Conservation (phyloP, 2,797 vertebrate species). For the Takifugu ocellatus region DNA sequence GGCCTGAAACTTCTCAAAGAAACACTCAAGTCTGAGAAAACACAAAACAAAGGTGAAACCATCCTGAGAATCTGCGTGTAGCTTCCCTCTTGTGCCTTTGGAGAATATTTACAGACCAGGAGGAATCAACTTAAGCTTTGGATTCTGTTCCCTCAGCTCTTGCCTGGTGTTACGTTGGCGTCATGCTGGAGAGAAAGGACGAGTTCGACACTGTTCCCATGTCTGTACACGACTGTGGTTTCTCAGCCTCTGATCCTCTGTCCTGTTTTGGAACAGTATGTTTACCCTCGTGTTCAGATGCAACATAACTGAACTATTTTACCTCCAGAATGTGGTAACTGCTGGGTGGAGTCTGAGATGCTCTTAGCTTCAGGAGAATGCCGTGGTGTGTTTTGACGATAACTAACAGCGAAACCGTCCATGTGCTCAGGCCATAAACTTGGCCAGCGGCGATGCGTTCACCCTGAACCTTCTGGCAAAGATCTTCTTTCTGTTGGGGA, state of each 20-base stretch:
- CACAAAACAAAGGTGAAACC: conserved; percentile 74
- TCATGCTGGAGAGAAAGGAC: conserved; percentile 82
- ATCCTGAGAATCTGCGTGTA: background rate
- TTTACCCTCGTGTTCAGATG: background rate
- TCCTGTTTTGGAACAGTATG: conserved; percentile 80
- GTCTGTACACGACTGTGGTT: conserved; percentile 83
- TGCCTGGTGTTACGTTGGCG: conserved; percentile 82
- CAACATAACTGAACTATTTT: too few species aligned
- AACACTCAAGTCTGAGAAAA: conserved; percentile 77
- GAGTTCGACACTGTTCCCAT: conserved; percentile 77
- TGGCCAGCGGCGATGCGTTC: conserved; percentile 71
- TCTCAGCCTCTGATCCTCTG: conserved; percentile 77
- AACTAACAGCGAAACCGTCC: too few species aligned
- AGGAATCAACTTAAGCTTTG: background rate
- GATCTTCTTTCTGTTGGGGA: conserved; percentile 77
- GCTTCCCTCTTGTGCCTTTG: background rate
- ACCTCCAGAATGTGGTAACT: too few species aligned
- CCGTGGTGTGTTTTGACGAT: too few species aligned
- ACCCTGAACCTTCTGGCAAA: conserved; percentile 78
- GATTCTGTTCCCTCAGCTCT: conserved; percentile 62
- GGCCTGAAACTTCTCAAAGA: conserved; percentile 78
- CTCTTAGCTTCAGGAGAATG: too few species aligned
- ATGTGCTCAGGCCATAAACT: conserved; percentile 75
- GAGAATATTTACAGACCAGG: too few species aligned
- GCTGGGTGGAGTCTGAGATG: background rate